Base-by-base conservation (phyloP, 1,140 invertebrate genomes). In the Pygmarrhopalites habei region DNA sequence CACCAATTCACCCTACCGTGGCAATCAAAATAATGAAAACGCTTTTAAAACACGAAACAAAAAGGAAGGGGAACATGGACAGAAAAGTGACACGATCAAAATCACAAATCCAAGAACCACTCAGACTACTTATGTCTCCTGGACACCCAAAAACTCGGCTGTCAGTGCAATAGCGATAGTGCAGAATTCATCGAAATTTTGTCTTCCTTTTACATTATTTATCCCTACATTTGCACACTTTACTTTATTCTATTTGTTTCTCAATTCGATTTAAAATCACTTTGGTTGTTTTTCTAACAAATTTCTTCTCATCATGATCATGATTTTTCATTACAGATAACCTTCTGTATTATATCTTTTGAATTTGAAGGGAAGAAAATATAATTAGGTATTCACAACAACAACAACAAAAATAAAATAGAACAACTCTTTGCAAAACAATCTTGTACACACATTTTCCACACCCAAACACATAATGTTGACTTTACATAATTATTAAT, bases 121-220 rank as follows among this genome's bases (percentile, higher is more conserved):
- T 21, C 53, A 30, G 14, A 25, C 53, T n/a, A n/a, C 35, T 7
- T 56, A 56, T 32, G 29, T 39, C 29, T 56, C 53, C 14, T 52
- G 49, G 49, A 41, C 53, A 14, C 35, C 53, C 4, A n/a, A 28
- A 19, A 56, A 21, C 30, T 56, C 53, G 3, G 35, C 53, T 4
- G 30, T 25, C 4, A 12, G 4, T 5, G n/a, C 7, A 25, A n/a
- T 25, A 5, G 19, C 7, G 4, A n/a, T 47, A 5, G 23, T 47
- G 19, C 44, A 47, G 17, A 19, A 47, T 14, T 60, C 44, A 30
- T 60, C 56, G 21, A 58, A 58, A 60, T 60, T 29, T 60, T 46
- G 58, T 60, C 58, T 60, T 60, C 58, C 58, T 29, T 60, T 49
- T 35, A n/a, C n/a, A n/a, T 26, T 29, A 60, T 28, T 49, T 46